Conservation (phyloP, 2,888 invertebrate genomes). For the Hirtodrosophila duncani region DNA sequence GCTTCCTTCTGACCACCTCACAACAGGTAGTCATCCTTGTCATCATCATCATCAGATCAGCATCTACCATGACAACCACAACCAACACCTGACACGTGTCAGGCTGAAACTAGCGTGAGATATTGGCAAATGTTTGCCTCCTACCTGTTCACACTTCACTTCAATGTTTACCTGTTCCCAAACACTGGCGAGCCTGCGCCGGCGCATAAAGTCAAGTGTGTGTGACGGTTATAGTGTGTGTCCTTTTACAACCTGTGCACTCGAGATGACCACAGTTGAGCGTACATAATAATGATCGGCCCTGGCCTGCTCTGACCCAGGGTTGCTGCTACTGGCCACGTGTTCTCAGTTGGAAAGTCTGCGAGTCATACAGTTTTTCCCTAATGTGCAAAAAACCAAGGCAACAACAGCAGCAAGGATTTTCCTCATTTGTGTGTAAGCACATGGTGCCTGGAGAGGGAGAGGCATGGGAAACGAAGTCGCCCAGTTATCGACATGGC, state of each 20-base stretch:
- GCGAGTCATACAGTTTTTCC: constrained; percentile 50
- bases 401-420: constrained; percentile 42
- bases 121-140: constrained; percentile 69
- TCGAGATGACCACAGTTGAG: constrained; percentile 60
- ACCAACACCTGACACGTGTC: constrained; percentile 52
- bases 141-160: constrained; percentile 51
- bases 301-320: constrained; percentile 1
- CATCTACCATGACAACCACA: constrained; percentile 2
- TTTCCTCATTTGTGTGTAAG: constrained; percentile 52
- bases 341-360: constrained; percentile 24
- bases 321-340: constrained; percentile 48
- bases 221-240: constrained; percentile 28
- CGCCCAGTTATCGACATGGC: constrained; percentile 65
- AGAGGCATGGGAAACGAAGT: constrained; percentile 40
- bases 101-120: constrained; percentile 23
- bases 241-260: constrained; percentile 62
- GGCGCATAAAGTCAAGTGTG: constrained; percentile 74
- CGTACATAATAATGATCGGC: constrained; percentile 10
- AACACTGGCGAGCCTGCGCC: constrained; percentile 54
- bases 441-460: constrained; percentile 13
- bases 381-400: constrained; percentile 56
- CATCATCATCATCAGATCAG: background rate
- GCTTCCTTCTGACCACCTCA: background rate
- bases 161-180: constrained; percentile 60
- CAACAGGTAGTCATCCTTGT: constrained; percentile 32